Evolutionary conservation across 2,797 vertebrate genomes (phyloP).

Genomic region (Chelonia mydas): DNA sequence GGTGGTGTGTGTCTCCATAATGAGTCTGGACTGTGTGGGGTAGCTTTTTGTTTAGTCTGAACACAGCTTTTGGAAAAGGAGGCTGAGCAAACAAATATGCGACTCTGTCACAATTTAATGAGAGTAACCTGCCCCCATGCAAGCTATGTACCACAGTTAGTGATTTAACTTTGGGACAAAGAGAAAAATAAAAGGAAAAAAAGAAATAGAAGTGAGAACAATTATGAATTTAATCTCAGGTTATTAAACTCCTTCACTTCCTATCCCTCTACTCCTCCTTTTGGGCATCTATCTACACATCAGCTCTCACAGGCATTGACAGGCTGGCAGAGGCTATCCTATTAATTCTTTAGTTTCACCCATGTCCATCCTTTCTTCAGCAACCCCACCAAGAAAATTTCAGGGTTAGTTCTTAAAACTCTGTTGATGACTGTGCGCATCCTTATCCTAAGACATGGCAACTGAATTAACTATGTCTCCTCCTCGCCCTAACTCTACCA

Average conservation of each 20-base stretch:
- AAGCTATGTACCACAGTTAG: not conserved
- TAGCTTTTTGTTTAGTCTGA: conserved; percentile 66
- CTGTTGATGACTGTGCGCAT: not conserved
- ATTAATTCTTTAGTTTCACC: not conserved
- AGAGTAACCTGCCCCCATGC: conserved; percentile 39
- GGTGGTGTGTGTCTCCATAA: not conserved
- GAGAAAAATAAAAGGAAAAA: conserved; percentile 1
- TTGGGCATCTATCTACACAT: not conserved
- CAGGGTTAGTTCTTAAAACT: not conserved
- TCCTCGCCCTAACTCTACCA: not conserved
- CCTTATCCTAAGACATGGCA: not conserved
- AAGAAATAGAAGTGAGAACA: not conserved
- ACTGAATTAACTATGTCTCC: not conserved
- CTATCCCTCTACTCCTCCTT: not conserved
- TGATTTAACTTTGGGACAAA: not conserved
- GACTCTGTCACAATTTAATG: conserved; percentile 35
- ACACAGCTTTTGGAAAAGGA: conserved; percentile 37
- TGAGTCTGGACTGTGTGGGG: conserved; percentile 22
- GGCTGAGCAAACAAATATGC: conserved; percentile 45
- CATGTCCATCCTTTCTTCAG: not conserved
- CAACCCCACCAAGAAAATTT: not conserved
- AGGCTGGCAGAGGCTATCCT: not conserved
- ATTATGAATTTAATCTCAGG: not conserved
- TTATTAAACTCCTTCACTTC: conserved; percentile 1
- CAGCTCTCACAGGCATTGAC: rapidly evolving